These are phyloP conservation scores for Plecotus auritus DNA, from an alignment of 2,113 vertebrate species.

Conservation along the genomic window DNA sequence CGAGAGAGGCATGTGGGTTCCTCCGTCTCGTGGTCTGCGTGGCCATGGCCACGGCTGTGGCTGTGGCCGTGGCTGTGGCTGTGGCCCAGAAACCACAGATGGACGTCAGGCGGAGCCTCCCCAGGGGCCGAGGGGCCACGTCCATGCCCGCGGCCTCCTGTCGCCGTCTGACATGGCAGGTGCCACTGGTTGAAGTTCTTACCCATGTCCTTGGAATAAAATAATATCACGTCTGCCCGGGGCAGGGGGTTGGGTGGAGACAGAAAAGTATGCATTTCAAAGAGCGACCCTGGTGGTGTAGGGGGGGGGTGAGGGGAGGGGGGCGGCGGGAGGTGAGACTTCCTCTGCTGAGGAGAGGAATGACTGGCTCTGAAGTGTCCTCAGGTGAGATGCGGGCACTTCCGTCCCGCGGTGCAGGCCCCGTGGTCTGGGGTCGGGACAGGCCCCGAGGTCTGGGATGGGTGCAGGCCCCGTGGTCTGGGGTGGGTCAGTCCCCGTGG, in stretches of 20 bases:
- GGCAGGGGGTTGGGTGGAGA: background rate
- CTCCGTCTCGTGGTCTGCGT: background rate
- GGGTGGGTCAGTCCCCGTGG: too few species aligned
- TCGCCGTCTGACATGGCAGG: fast-evolving
- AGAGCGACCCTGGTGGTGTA: fast-evolving
- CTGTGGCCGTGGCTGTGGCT: fast-evolving
- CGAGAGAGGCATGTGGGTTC: background rate
- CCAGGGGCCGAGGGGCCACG: too few species aligned
- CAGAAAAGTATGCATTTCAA: fast-evolving
- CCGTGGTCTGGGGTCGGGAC: too few species aligned
- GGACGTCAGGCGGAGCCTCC: too few species aligned
- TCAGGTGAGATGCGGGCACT: too few species aligned
- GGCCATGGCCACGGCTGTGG: too few species aligned
- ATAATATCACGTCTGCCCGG: fast-evolving
- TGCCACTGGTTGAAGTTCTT: background rate
- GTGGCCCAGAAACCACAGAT: background rate
- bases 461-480: too few species aligned
- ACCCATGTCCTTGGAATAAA: background rate
- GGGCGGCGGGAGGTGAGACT: background rate
- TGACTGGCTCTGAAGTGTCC: too few species aligned
- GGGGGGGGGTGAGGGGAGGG: too few species aligned
- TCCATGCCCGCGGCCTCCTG: too few species aligned
- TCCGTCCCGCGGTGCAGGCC: fast-evolving
- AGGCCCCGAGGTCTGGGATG: too few species aligned
- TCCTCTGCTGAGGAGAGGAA: background rate